phyloP scores from a whole-genome alignment of 2,797 vertebrate genomes.

The Platalea minor region DNA sequence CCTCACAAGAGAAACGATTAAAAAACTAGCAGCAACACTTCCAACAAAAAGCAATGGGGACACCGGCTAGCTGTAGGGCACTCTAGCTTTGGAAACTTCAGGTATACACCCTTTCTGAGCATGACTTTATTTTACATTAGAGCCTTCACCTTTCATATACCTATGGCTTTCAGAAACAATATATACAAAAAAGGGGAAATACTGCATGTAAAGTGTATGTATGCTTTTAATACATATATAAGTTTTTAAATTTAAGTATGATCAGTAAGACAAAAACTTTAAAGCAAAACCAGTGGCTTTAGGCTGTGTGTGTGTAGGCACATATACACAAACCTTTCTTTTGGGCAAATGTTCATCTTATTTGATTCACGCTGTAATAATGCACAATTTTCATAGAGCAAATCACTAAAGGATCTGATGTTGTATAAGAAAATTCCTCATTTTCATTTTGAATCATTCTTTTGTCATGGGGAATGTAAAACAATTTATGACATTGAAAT shows the following conservation, averaged over 20 bases:
- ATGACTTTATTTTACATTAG: neutral
- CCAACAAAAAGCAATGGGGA: neutral
- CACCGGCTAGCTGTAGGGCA: neutral
- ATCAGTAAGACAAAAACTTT: neutral
- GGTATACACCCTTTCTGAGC: neutral
- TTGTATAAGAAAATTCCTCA: neutral
- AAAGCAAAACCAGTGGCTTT: neutral
- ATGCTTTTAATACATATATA: neutral
- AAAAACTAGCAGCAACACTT: neutral
- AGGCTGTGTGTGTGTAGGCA: neutral
- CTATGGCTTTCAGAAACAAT: neutral
- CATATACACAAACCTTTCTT: neutral
- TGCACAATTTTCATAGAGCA: neutral
- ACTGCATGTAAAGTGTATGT: fast-evolving
- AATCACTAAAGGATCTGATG: neutral
- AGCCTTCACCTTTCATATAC: neutral
- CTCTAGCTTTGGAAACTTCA: neutral
- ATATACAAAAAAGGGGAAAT: neutral
- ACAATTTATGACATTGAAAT: neutral
- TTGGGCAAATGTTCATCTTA: neutral
- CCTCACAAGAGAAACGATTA: neutral
- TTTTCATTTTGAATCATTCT: neutral
- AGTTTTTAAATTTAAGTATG: neutral
- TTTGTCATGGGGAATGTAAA: neutral
- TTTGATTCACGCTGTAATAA: neutral